These are phyloP conservation scores for Conchocele bisecta DNA, from an alignment of 2,888 invertebrate species.

Conservation along the genomic window DNA sequence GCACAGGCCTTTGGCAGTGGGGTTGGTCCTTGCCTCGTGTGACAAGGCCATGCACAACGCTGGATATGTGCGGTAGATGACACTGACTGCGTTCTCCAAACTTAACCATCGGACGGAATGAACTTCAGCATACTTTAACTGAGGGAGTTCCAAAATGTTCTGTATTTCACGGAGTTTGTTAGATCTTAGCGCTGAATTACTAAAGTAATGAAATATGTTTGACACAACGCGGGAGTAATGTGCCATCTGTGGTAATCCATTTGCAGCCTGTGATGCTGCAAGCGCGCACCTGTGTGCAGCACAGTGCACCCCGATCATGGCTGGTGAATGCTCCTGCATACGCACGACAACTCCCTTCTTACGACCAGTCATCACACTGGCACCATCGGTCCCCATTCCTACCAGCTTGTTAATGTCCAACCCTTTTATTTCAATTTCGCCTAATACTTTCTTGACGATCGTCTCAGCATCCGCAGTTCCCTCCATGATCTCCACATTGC, in stretches of 20 bases:
- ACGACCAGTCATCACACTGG: conserved; percentile 41
- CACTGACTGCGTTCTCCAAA: conserved; percentile 41
- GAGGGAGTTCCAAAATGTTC: conserved; percentile 32
- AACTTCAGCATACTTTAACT: conserved; percentile 41
- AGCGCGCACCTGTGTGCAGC: conserved; percentile 31
- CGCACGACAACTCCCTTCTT: conserved; percentile 26
- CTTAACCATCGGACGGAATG: conserved; percentile 53
- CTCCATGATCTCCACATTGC: conserved; percentile 10
- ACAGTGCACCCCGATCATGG: conserved; percentile 38
- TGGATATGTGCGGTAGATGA: conserved; percentile 46
- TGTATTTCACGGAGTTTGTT: conserved; percentile 45
- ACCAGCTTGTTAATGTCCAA: conserved; percentile 37
- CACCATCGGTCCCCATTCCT: conserved; percentile 40
- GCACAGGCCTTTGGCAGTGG: conserved; percentile 39
- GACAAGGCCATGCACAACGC: conserved; percentile 36
- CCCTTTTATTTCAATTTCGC: conserved; percentile 24
- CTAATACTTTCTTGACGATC: conserved; percentile 18
- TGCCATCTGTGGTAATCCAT: conserved; percentile 12
- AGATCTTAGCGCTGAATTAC: conserved; percentile 34
- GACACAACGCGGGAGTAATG: conserved; percentile 12
- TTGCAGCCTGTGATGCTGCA: conserved; percentile 38
- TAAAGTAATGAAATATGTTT: conserved; percentile 31
- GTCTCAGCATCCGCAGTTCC: conserved; percentile 18
- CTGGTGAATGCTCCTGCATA: conserved; percentile 17
- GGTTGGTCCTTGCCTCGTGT: conserved; percentile 31